These are phyloP conservation scores for Ditylenchus weischeri DNA, from an alignment of 2,888 invertebrate genomes.

Conservation along the genomic window DNA sequence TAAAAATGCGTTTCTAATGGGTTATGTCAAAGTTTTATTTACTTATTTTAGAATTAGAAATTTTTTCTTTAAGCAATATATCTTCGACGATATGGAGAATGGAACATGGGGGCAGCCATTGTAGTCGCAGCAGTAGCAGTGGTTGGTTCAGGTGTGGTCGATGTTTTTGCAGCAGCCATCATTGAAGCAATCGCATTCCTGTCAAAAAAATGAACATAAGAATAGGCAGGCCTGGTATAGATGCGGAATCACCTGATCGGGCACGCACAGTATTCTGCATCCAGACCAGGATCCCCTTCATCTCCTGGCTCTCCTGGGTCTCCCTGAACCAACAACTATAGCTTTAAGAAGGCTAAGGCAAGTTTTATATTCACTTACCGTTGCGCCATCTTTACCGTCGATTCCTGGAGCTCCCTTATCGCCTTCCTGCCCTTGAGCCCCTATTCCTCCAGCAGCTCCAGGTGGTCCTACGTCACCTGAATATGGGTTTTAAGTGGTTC, in stretches of 20 bases:
- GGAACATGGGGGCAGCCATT: not conserved
- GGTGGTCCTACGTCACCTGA: constrained; percentile 36
- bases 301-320: constrained; percentile 41
- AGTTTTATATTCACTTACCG: constrained; percentile 1
- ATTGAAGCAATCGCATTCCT: constrained; percentile 14
- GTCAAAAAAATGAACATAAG: too few species aligned
- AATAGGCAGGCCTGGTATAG: too few species aligned
- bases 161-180: not conserved
- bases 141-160: not conserved
- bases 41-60: too few species aligned
- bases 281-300: constrained; percentile 39
- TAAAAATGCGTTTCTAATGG: too few species aligned
- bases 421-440: constrained; percentile 50
- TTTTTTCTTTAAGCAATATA: not conserved
- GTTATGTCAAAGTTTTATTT: too few species aligned
- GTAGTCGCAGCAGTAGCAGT: not conserved
- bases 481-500: too few species aligned
- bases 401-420: constrained; percentile 22
- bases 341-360: not conserved
- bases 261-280: constrained; percentile 54
- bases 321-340: constrained; percentile 2
- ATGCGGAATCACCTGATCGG: constrained; percentile 19
- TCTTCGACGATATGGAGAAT: constrained; percentile 7
- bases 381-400: constrained; percentile 23
- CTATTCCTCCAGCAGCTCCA: constrained; percentile 52